Conservation (phyloP, 2,797 vertebrate species). For the Coendou prehensilis region DNA sequence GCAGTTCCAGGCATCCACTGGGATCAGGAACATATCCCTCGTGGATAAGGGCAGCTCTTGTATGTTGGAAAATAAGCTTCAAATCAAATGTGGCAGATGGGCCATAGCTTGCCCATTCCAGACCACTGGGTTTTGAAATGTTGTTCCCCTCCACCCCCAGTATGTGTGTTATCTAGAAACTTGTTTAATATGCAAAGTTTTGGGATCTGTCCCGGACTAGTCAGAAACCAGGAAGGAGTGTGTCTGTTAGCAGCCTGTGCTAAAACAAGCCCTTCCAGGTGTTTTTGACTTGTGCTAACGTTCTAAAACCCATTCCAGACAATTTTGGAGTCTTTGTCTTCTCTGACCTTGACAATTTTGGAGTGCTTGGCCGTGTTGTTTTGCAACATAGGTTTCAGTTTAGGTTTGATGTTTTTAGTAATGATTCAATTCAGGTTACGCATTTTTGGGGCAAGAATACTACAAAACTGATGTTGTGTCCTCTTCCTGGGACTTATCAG, state of each 20-base stretch:
- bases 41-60: rapidly evolving
- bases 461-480: background rate
- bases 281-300: background rate
- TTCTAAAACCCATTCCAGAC: background rate
- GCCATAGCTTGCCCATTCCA: background rate
- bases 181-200: background rate
- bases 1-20: background rate
- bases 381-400: background rate
- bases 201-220: background rate
- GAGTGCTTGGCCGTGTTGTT: background rate
- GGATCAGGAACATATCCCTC: background rate
- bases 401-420: background rate
- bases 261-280: background rate
- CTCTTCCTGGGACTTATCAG: background rate
- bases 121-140: background rate
- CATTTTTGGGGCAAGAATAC: constrained; percentile 2
- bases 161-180: background rate
- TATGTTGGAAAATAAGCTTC: background rate
- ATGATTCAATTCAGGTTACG: constrained; percentile 12
- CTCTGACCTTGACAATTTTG: background rate
- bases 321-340: background rate
- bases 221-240: background rate
- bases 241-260: background rate
- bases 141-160: background rate
- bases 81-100: background rate